phyloP scores from a whole-genome alignment of 2,888 invertebrate species.

The Eulithis testata region DNA sequence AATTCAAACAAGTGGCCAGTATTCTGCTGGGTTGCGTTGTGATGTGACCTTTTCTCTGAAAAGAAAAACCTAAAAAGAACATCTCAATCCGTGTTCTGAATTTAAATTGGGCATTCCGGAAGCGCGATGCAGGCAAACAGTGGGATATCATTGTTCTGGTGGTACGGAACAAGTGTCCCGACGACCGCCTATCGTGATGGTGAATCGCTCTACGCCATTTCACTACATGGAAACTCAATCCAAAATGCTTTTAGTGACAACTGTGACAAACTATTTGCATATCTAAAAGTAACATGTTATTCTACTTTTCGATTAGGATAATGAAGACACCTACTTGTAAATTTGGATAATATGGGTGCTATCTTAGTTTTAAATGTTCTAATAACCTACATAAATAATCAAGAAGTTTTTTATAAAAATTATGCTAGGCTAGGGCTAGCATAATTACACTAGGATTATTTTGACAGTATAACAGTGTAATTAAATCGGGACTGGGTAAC shows the following conservation, averaged over 20 bases:
- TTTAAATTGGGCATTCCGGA: constrained; percentile 63
- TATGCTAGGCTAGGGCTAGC: too few species aligned
- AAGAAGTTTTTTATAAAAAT: too few species aligned
- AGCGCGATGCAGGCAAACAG: constrained; percentile 44
- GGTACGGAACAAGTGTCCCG: constrained; percentile 58
- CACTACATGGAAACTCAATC: constrained; percentile 46
- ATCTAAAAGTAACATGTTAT: constrained; percentile 23
- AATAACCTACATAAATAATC: too few species aligned
- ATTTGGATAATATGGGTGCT: constrained; percentile 3
- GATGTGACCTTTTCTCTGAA: not conserved
- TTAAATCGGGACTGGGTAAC: too few species aligned
- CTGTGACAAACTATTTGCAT: constrained; percentile 32
- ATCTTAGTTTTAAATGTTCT: not conserved
- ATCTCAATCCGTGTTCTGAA: constrained; percentile 65
- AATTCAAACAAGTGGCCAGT: too few species aligned
- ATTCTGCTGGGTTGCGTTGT: too few species aligned
- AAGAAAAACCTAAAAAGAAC: constrained; percentile 37
- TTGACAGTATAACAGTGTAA: too few species aligned
- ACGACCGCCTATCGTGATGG: constrained; percentile 55
- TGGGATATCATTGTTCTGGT: constrained; percentile 54
- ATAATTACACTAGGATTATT: too few species aligned
- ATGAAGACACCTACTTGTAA: too few species aligned
- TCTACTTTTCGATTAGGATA: constrained; percentile 5
- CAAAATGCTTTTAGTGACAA: constrained; percentile 42
- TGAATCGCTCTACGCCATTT: constrained; percentile 36